Conservation (phyloP, 2,113 vertebrate genomes). For the Coptodon bakossiorum region DNA sequence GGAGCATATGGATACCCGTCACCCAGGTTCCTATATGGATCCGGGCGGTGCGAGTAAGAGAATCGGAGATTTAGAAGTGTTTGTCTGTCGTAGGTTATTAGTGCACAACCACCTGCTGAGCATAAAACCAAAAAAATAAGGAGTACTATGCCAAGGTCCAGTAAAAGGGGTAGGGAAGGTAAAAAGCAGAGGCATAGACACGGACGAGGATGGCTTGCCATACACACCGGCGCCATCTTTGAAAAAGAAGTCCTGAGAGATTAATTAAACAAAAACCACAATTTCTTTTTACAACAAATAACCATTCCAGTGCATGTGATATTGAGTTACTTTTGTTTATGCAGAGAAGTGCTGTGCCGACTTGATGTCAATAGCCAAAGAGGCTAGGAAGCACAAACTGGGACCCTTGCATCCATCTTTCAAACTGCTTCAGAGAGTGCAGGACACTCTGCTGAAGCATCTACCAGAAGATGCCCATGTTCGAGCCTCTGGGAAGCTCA, state of each 20-base stretch:
- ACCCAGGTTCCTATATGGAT: too few relatives aligned
- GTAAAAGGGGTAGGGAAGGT: neutral
- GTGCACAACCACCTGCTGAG: neutral
- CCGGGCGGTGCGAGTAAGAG: too few relatives aligned
- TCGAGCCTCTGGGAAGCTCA: constrained; percentile 70
- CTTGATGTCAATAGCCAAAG: constrained; percentile 55
- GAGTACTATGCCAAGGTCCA: neutral
- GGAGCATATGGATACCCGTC: too few relatives aligned
- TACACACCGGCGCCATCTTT: neutral
- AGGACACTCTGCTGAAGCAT: constrained; percentile 51
- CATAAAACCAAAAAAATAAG: neutral
- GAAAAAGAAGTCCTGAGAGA: neutral
- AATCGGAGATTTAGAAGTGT: too few relatives aligned
- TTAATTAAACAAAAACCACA: neutral
- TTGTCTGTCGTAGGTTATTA: neutral
- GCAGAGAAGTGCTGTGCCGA: constrained; percentile 33
- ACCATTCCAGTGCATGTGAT: neutral
- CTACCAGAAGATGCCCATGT: constrained; percentile 80
- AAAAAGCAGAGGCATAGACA: neutral
- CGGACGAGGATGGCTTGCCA: neutral
- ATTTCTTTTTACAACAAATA: neutral
- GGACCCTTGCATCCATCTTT: constrained; percentile 80
- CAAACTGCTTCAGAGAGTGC: constrained; percentile 66
- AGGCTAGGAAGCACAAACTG: constrained; percentile 71
- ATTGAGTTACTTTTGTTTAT: neutral